Evolutionary conservation across 2,888 invertebrate genomes (phyloP), one percentile per base, ranked within the genome.

Genomic region (Parochlus steinenii): DNA sequence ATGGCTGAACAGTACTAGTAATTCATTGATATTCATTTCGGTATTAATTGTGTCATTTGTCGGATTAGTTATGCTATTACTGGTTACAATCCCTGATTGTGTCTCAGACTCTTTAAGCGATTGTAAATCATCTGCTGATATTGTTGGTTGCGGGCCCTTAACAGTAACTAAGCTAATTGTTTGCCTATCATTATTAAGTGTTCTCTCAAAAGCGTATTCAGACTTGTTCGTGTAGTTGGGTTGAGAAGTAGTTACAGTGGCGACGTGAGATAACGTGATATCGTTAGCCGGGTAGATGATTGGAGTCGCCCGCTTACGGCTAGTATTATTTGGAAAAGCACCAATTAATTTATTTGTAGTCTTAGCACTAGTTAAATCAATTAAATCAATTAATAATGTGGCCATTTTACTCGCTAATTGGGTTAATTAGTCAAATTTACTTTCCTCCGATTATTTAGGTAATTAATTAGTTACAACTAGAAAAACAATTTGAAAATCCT

Each of bases 171-270:
- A 39, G 35, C 41, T 38, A 42, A 38, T 62, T 59, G 61, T 22
- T 19, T 28, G 17, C 25, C 31, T 38, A 38, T 23, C 34, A 61
- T 62, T 63, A 64, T 60, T 62, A 64, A 63, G 63, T 60, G 62
- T 63, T 61, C 63, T 60, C 62, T 65, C 64, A 65, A 65, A 64
- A 65, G 64, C 64, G 63, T 65, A 65, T 64, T 65, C 65, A 65
- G 65, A 65, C 65, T 65, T 65, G 63, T 65, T 63, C 62, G 62
- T 62, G 62, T n/a, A n/a, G n/a, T 63, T 61, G 61, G 61, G 58
- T 55, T 39, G 36, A 36, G 36, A 36, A 36, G 36, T 26, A 36
- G 26, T 36, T 30, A 29, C 27, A 34, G 11, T 17, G 23, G 17
- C n/a, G 8, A 19, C 30, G 19, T 7, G 17, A n/a, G n/a, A n/a